Base-by-base conservation (phyloP, 2,797 vertebrate genomes). In the Manis pentadactyla region DNA sequence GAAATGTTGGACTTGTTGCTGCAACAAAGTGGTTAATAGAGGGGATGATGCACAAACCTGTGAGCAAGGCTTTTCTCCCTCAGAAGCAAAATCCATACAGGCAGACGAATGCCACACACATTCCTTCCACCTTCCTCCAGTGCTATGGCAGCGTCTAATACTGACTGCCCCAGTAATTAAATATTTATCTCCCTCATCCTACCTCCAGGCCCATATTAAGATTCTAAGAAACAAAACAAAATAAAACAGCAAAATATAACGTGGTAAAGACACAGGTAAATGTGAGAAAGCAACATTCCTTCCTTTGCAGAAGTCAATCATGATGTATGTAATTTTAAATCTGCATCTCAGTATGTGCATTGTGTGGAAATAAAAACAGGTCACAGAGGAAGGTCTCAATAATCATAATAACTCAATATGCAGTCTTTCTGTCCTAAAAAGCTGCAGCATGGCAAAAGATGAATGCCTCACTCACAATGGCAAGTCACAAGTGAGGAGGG, bases 391-490 rank as follows among this genome's bases (percentile, higher is more conserved):
- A 94, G 93, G 86, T 73, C 39, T 49, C 49, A 7, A 4, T 78
- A 27, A 9, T 64, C 59, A 42, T 91, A 84, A 64, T 96, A 96
- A 96, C 77, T 97, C 95, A 68, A 82, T 77, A 68, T 61, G n/a
- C 14, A 87, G 94, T 74, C 34, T 79, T 79, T 51, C 27, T 71
- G 87, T 77, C 85, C 88, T 95, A 74, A 93, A 84, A 97, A 96
- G 85, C 68, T 10, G 31, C 97, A 96, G 95, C 94, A 71, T 34
- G 63, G 66, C 64, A 17, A 42, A 34, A 98, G 98, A 98, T 78
- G 81, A 96, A 98, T 89, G 97, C 64, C 91, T 79, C 12, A 2
- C 34, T 53, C 94, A 97, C 96, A 94, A 97, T 51, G 74, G 82
- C 59, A 68, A 0, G 53, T 87, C 90, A 93, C 93, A 97, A 97